These are phyloP conservation scores for Athalia circularis DNA, from an alignment of 2,888 invertebrate genomes.

Conservation along the genomic window DNA sequence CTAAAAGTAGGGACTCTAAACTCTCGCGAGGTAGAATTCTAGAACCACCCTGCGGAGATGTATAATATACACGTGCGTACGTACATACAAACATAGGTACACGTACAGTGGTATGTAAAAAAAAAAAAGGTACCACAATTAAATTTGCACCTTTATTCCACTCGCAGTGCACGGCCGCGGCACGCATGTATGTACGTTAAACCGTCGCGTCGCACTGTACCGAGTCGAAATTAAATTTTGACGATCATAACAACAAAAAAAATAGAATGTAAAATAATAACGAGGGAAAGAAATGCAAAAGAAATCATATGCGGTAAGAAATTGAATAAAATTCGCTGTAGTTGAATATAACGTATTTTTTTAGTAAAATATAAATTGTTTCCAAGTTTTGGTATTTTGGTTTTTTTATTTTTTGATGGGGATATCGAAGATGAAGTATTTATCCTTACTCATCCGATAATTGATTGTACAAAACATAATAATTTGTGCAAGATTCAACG, in stretches of 20 bases:
- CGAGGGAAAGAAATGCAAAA: background rate
- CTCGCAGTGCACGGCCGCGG: background rate
- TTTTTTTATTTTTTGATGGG: too few species aligned
- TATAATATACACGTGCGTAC: background rate
- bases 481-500: too few species aligned
- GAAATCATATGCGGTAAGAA: background rate
- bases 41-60: background rate
- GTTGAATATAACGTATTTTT: too few species aligned
- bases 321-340: too few species aligned
- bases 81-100: background rate
- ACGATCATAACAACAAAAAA: background rate
- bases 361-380: too few species aligned
- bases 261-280: background rate
- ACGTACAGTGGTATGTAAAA: background rate
- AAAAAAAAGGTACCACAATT: constrained; percentile 17
- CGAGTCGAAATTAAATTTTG: constrained; percentile 1
- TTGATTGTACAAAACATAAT: too few species aligned
- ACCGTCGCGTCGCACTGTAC: background rate
- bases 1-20: background rate
- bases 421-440: too few species aligned
- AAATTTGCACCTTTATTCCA: constrained; percentile 35
- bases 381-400: too few species aligned
- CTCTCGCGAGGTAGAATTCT: constrained; percentile 13
- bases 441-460: too few species aligned
- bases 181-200: background rate